Evolutionary conservation across 2,888 invertebrate species (phyloP), one percentile per base, ranked within the genome.

Genomic region (Blomia tropicalis): DNA sequence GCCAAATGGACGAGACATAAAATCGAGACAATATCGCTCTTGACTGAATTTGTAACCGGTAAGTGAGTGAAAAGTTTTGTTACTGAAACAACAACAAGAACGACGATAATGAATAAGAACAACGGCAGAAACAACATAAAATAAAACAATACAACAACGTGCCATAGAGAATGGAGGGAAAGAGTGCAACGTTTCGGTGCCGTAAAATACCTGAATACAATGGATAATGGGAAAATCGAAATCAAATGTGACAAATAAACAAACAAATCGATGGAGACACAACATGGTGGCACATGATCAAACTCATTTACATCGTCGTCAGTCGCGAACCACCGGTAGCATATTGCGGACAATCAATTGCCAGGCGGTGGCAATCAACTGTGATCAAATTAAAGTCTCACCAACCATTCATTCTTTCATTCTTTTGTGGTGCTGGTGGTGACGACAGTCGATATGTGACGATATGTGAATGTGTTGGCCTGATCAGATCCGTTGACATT

Each of bases 341-440:
- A 27, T 14, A 14, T n/a, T 14, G n/a, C 41, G n/a, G 51, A 19
- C 51, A 19, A 19, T 19, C 51, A 47, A 47, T 47, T 47, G 27
- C 51, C 22, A n/a, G 41, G 7, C 51, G 22, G 14, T 27, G 51
- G 51, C 51, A 47, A 47, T 47, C 23, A 47, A 47, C 7, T 47
- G 51, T 47, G 51, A n/a, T 47, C n/a, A 47, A 47, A 47, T 47
- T 47, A 47, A 47, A 47, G 51, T 47, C 51, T 47, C 51, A n/a
- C 51, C 51, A 47, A 47, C n/a, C 23, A 11, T 7, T 7, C 51
- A 47, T 7, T 47, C n/a, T n/a, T n/a, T n/a, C n/a, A n/a, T n/a
- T n/a, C n/a, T n/a, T n/a, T n/a, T n/a, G n/a, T n/a, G n/a, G n/a
- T n/a, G n/a, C n/a, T n/a, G n/a, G n/a, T n/a, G n/a, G n/a, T n/a